A percentile compares a stretch with the other conserved stretches of the same genome.
These are phyloP conservation scores for Aurelia aurita DNA, from an alignment of 30 jellyfish, hydroid and myxozoan genomes.

Conservation along the genomic window DNA sequence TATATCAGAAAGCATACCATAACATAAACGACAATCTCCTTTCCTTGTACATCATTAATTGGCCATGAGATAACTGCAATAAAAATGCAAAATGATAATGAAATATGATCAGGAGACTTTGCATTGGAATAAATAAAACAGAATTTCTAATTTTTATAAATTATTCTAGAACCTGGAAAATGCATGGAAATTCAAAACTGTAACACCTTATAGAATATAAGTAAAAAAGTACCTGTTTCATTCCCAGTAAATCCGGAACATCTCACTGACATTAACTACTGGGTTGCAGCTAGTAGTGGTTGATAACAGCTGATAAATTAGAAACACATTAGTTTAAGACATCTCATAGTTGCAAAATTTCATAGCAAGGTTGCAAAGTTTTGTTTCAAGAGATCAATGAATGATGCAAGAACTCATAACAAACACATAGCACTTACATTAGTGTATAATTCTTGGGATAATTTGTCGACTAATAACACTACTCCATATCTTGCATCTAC, in stretches of 20 bases:
- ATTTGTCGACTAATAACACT: slow-evolving; percentile 78
- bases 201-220: no score
- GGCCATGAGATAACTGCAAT: slow-evolving; percentile 70
- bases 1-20: slow-evolving; percentile 26
- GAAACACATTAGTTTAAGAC: no score
- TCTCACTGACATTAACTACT: slow-evolving; percentile 47
- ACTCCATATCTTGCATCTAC: slow-evolving; percentile 90
- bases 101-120: no score
- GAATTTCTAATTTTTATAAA: no score
- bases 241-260: slow-evolving; percentile 50
- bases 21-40: slow-evolving; percentile 48
- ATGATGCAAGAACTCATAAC: not conserved
- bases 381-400: no score
- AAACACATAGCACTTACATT: slow-evolving; percentile 18
- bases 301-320: no score
- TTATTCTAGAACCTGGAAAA: no score
- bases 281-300: no score
- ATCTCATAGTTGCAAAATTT: no score
- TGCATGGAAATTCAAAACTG: no score
- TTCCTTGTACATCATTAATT: slow-evolving; percentile 47
- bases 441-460: slow-evolving; percentile 80
- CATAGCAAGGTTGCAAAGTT: no score
- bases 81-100: not conserved
- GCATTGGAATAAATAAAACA: no score
- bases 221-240: slow-evolving; percentile 46